Percentiles rank a stretch among this genome's conserved stretches.
phyloP scores from a whole-genome alignment of 2,113 vertebrate genomes.

The Plecturocebus donacophilus region DNA sequence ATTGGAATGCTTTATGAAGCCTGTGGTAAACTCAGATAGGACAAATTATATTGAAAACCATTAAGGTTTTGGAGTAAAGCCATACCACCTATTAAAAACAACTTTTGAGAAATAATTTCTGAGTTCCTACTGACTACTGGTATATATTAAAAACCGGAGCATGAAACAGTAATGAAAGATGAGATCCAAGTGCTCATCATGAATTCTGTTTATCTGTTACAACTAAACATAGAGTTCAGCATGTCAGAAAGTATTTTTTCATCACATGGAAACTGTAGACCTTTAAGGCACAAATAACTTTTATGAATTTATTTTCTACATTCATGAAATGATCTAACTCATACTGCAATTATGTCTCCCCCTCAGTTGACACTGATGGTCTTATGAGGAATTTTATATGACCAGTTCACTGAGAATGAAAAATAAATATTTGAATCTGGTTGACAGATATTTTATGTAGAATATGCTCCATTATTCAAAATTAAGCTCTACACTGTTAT shows the following conservation, averaged over 20 bases:
- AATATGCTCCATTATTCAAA: background rate
- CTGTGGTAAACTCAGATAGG: background rate
- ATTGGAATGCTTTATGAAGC: background rate
- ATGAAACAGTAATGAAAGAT: background rate
- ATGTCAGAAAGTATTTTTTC: background rate
- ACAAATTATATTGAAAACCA: background rate
- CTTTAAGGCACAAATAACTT: background rate
- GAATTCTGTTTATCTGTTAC: background rate
- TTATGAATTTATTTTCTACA: background rate
- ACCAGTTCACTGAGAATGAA: background rate
- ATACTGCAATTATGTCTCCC: background rate
- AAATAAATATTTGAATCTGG: background rate
- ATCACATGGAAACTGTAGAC: background rate
- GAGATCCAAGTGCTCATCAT: background rate
- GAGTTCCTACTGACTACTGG: background rate
- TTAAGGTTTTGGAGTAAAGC: background rate
- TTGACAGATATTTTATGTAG: background rate
- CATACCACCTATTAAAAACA: background rate
- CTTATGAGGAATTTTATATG: background rate
- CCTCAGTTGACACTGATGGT: background rate
- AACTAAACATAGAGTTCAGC: background rate
- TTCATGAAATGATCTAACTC: background rate
- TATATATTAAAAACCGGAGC: background rate
- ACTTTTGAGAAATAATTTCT: background rate
- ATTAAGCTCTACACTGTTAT: background rate